A percentile compares a stretch with the other conserved stretches of the same genome.
Conservation (phyloP, 1,140 invertebrate species). For the Polyergus mexicanus region DNA sequence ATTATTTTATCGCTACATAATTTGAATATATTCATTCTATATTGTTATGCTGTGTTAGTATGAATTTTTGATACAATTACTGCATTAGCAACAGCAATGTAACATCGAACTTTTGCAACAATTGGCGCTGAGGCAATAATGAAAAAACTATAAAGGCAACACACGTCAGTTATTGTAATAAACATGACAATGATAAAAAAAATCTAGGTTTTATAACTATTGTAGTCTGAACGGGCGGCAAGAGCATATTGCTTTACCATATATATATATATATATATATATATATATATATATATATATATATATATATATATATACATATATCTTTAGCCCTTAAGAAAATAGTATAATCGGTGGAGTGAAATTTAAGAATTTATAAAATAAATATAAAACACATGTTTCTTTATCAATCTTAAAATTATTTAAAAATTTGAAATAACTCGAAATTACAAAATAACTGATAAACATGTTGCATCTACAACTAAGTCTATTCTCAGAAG, state of each 20-base stretch:
- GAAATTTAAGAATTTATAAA: constrained; percentile 69
- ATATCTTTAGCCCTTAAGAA: constrained; percentile 44
- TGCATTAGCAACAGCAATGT: constrained; percentile 50
- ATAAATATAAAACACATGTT: constrained; percentile 56
- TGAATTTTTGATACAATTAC: constrained; percentile 41
- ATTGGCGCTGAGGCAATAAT: constrained; percentile 23
- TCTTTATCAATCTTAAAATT: constrained; percentile 52
- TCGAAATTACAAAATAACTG: constrained; percentile 39
- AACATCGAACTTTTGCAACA: constrained; percentile 32
- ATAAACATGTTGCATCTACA: constrained; percentile 51
- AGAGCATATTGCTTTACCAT: constrained; percentile 40
- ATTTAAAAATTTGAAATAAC: constrained; percentile 44
- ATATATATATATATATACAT: constrained; percentile 35
- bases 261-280: constrained; percentile 39
- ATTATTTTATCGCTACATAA: constrained; percentile 42
- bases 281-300: constrained; percentile 43
- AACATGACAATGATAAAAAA: constrained; percentile 25
- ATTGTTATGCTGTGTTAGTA: constrained; percentile 26
- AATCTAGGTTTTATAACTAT: constrained; percentile 28
- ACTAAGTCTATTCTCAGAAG: constrained; percentile 33
- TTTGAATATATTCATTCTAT: constrained; percentile 29
- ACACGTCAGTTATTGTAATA: constrained; percentile 36
- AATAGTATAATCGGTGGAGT: constrained; percentile 69
- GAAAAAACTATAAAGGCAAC: constrained; percentile 39
- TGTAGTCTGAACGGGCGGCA: constrained; percentile 3